Percentiles rank a stretch among this genome's conserved stretches.
Evolutionary conservation across 2,797 vertebrate species (phyloP).

Genomic region (Sylvilagus floridanus): DNA sequence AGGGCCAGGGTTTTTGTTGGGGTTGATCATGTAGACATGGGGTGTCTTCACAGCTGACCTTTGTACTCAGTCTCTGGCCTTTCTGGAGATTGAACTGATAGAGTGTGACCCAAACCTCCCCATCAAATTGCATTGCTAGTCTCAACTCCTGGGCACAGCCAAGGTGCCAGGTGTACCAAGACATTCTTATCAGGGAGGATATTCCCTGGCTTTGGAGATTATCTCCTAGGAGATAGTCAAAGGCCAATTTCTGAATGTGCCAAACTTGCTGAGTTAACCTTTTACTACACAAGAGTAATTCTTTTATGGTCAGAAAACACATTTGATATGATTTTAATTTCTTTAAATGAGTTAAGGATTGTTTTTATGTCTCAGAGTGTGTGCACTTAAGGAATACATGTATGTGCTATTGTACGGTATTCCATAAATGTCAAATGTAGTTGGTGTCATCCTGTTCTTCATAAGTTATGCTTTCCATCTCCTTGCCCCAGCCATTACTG

Average conservation of each 20-base stretch:
- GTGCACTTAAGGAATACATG: background rate
- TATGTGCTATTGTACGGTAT: background rate
- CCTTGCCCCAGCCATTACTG: background rate
- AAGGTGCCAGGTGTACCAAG: background rate
- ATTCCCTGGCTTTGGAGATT: background rate
- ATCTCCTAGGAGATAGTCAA: background rate
- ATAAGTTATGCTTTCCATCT: background rate
- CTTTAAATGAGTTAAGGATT: background rate
- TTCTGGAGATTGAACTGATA: background rate
- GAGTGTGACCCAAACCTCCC: too few species aligned
- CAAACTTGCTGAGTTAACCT: background rate
- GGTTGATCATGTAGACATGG: too few species aligned
- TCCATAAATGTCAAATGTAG: background rate
- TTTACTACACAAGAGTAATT: background rate
- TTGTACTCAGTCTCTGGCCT: background rate
- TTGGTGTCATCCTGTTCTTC: background rate
- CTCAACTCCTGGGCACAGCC: too few species aligned
- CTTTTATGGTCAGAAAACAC: background rate
- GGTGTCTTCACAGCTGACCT: background rate
- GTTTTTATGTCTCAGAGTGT: background rate
- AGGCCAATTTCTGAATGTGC: background rate
- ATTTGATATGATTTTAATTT: background rate
- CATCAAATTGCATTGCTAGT: too few species aligned
- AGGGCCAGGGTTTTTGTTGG: too few species aligned
- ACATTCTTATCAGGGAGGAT: background rate